phyloP scores from a whole-genome alignment of 2,113 vertebrate genomes.

The Barnardius zonarius region DNA sequence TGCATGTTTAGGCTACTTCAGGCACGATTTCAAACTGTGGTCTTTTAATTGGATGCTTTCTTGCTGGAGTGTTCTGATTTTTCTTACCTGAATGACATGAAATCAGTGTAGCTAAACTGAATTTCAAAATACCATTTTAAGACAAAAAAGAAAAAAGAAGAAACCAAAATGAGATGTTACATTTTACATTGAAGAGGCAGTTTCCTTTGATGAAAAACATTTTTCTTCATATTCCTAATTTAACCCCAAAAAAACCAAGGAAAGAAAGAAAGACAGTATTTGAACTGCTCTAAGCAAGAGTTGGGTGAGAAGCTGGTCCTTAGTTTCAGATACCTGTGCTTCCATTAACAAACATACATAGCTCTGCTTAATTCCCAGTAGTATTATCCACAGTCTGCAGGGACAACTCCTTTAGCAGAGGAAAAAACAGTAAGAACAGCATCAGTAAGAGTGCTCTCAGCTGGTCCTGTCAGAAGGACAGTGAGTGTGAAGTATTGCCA shows the following conservation, averaged over 20 bases:
- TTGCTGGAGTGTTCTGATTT: background rate
- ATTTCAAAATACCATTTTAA: background rate
- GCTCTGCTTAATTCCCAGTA: background rate
- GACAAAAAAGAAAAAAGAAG: background rate
- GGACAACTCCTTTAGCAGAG: background rate
- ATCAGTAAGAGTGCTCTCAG: background rate
- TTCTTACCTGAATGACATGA: background rate
- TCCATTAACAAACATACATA: background rate
- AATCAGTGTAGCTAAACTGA: background rate
- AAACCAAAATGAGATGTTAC: background rate
- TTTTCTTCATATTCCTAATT: background rate
- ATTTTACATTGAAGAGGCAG: background rate
- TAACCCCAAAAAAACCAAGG: background rate
- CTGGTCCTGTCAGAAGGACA: background rate
- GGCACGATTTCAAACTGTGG: background rate
- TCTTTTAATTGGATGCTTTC: background rate
- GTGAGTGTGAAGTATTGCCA: background rate
- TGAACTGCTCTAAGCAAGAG: background rate
- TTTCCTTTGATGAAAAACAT: background rate
- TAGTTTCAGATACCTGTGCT: background rate
- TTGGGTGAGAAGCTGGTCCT: background rate
- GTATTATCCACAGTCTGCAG: background rate
- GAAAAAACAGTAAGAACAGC: background rate
- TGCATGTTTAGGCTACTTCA: background rate
- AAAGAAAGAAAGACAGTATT: background rate